These are phyloP conservation scores for Chionodraco myersi DNA, from an alignment of 2,113 vertebrate genomes.

Conservation along the genomic window DNA sequence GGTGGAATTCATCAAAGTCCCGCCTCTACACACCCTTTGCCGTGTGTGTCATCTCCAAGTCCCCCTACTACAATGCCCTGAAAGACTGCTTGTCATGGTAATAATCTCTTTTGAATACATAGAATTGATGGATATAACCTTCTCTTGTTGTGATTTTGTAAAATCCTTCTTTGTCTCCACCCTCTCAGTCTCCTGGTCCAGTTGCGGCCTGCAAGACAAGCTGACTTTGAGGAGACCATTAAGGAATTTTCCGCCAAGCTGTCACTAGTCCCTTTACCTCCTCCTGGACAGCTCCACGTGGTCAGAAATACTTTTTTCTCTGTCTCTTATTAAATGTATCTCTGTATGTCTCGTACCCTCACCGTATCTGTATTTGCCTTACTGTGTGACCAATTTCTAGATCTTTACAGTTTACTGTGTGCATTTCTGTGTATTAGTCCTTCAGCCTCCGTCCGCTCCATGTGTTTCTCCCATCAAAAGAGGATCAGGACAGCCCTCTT, in stretches of 20 bases:
- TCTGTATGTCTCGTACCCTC: neutral
- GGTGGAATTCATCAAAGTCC: constrained; percentile 75
- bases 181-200: constrained; percentile 86
- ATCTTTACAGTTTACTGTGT: neutral
- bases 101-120: constrained; percentile 45
- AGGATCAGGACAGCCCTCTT: constrained; percentile 88
- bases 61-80: constrained; percentile 93
- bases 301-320: constrained; percentile 77
- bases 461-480: constrained; percentile 90
- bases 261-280: constrained; percentile 91
- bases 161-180: neutral
- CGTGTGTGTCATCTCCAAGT: constrained; percentile 93
- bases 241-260: constrained; percentile 95
- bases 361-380: neutral
- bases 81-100: constrained; percentile 96
- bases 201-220: constrained; percentile 85
- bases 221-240: constrained; percentile 88
- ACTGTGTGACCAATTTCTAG: neutral
- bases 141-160: neutral
- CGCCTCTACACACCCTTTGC: constrained; percentile 85
- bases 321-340: neutral
- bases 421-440: constrained; percentile 77
- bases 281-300: constrained; percentile 94
- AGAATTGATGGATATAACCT: neutral
- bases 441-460: constrained; percentile 92